Conservation (phyloP, 2,888 invertebrate genomes). For the Rambutsinella grinnellia region DNA sequence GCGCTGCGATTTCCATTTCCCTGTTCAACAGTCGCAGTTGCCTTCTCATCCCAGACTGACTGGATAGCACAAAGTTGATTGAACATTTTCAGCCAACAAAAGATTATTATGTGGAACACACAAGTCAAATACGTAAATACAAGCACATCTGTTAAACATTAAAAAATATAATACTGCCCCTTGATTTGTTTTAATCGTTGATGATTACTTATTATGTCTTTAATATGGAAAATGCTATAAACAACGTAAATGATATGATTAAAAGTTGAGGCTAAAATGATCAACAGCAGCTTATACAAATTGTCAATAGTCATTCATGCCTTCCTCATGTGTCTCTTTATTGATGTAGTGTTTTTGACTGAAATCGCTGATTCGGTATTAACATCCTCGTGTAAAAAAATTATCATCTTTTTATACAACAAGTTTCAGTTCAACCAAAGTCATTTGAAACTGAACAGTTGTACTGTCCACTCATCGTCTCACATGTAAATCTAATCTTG, state of each 20-base stretch:
- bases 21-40: too few species aligned
- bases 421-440: conserved; percentile 9
- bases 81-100: too few species aligned
- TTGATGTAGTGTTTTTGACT: conserved; percentile 6
- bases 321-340: conserved; percentile 16
- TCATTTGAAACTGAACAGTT: background rate
- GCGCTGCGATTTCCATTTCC: too few species aligned
- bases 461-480: background rate
- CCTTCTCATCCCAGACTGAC: too few species aligned
- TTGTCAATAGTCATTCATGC: background rate
- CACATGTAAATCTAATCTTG: background rate
- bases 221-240: background rate
- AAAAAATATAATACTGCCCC: background rate
- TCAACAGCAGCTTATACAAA: background rate
- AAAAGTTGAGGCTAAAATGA: background rate
- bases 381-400: conserved; percentile 16
- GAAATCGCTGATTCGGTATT: conserved; percentile 24
- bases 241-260: background rate
- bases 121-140: too few species aligned
- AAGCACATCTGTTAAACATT: background rate
- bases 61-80: too few species aligned
- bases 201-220: too few species aligned
- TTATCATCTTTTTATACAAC: conserved; percentile 28
- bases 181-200: background rate
- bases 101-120: too few species aligned